Evolutionary conservation across 2,888 invertebrate genomes (phyloP).

Genomic region (Neocrepidodera transversa): DNA sequence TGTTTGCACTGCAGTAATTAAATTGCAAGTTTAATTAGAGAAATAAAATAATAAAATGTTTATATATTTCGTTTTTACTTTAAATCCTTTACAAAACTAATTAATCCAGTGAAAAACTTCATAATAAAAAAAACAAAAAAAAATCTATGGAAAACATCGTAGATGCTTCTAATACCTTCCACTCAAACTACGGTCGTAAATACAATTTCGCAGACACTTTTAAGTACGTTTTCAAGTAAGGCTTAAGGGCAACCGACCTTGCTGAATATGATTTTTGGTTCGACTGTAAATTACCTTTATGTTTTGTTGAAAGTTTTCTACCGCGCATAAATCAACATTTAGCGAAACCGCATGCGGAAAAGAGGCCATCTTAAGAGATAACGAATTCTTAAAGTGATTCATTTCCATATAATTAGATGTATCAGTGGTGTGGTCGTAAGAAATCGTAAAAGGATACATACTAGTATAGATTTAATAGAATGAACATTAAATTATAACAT

Average conservation of each 20-base stretch:
- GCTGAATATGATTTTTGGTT: conserved; percentile 38
- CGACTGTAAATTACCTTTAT: conserved; percentile 42
- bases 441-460: too few relatives aligned
- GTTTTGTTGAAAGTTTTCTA: conserved; percentile 40
- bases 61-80: too few relatives aligned
- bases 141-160: too few relatives aligned
- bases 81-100: too few relatives aligned
- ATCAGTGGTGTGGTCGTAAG: conserved; percentile 1
- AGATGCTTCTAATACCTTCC: conserved; percentile 6
- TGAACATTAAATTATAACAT: too few relatives aligned
- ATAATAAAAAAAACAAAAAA: too few relatives aligned
- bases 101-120: too few relatives aligned
- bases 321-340: conserved; percentile 43
- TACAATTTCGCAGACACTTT: conserved; percentile 30
- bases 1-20: too few relatives aligned
- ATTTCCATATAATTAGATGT: conserved; percentile 50
- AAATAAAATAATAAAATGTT: too few relatives aligned
- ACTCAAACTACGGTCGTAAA: conserved; percentile 28
- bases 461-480: too few relatives aligned
- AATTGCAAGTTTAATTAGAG: too few relatives aligned
- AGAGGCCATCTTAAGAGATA: conserved; percentile 38
- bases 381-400: conserved; percentile 47
- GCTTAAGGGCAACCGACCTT: conserved; percentile 23
- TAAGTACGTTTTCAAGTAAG: conserved; percentile 20
- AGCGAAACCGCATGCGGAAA: conserved; percentile 34